These are phyloP conservation scores for Cataglyphis hispanica DNA, from an alignment of 1,140 invertebrate genomes.

Conservation along the genomic window DNA sequence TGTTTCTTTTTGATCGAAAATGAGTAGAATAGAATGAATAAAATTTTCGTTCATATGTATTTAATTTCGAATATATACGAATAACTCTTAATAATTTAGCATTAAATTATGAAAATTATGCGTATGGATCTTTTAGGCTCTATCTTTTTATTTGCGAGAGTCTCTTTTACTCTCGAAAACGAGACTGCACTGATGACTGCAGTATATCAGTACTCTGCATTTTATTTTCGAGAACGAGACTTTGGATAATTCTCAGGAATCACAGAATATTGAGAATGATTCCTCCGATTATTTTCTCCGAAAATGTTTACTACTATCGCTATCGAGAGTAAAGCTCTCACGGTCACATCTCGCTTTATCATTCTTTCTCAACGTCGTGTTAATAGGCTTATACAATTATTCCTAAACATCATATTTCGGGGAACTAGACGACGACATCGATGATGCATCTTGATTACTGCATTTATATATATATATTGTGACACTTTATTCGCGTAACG, in stretches of 20 bases:
- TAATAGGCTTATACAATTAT: conserved; percentile 42
- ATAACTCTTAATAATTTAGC: neutral
- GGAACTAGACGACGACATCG: conserved; percentile 54
- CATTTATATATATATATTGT: neutral
- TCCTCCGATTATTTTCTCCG: too few species aligned
- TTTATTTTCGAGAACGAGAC: too few species aligned
- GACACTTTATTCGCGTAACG: neutral
- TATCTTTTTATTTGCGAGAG: too few species aligned
- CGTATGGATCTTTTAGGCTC: neutral
- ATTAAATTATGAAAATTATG: neutral
- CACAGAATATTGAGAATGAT: too few species aligned
- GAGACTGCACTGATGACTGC: too few species aligned
- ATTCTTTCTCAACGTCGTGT: neutral
- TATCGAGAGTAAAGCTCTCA: too few species aligned
- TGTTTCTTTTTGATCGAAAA: neutral
- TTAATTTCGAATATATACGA: neutral
- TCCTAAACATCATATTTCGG: conserved; percentile 49
- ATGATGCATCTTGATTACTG: conserved; percentile 32
- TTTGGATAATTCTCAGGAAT: too few species aligned
- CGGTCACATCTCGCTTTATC: neutral
- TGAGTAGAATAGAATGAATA: neutral
- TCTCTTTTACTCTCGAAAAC: too few species aligned
- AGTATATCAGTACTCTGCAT: too few species aligned
- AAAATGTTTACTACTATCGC: too few species aligned
- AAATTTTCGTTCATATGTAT: neutral